Percentiles rank a stretch among this genome's conserved stretches.
Evolutionary conservation across 2,888 invertebrate genomes (phyloP).

Genomic region (Aricia artaxerxes): DNA sequence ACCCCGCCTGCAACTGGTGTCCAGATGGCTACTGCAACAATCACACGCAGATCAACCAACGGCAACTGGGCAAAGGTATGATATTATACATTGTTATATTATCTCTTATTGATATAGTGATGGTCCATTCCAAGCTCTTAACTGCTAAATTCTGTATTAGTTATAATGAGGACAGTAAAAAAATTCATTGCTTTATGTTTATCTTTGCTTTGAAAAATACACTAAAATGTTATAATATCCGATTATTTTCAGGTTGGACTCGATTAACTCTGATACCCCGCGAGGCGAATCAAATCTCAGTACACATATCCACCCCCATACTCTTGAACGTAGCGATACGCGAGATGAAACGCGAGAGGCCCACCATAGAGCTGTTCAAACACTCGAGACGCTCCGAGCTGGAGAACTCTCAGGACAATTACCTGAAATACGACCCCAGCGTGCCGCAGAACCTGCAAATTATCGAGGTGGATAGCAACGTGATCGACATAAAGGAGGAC

Average conservation of each 20-base stretch:
- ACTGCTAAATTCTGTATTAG: too few species aligned
- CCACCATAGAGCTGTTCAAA: conserved; percentile 62
- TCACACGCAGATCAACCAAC: conserved; percentile 63
- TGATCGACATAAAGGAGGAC: conserved; percentile 67
- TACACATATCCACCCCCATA: conserved; percentile 63
- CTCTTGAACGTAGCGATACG: conserved; percentile 62
- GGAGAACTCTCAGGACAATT: conserved; percentile 58
- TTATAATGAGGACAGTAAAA: too few species aligned
- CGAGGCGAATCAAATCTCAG: conserved; percentile 64
- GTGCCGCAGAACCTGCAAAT: conserved; percentile 73
- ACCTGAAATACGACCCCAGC: conserved; percentile 69
- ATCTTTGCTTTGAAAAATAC: not conserved
- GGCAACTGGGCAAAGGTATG: conserved; percentile 62
- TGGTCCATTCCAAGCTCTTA: not conserved
- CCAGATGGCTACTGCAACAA: conserved; percentile 74
- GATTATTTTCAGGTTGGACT: conserved; percentile 60
- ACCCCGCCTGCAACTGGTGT: conserved; percentile 70
- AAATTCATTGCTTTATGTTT: too few species aligned
- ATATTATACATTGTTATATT: not conserved
- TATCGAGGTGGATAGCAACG: conserved; percentile 66
- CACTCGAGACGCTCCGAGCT: conserved; percentile 57
- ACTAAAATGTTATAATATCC: not conserved
- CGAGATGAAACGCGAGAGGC: conserved; percentile 63
- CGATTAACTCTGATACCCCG: conserved; percentile 67
- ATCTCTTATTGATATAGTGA: not conserved